Percentiles rank a stretch among this genome's conserved stretches.
Evolutionary conservation across 1,140 invertebrate species (phyloP).

Genomic region (Centruroides sculpturatus): DNA sequence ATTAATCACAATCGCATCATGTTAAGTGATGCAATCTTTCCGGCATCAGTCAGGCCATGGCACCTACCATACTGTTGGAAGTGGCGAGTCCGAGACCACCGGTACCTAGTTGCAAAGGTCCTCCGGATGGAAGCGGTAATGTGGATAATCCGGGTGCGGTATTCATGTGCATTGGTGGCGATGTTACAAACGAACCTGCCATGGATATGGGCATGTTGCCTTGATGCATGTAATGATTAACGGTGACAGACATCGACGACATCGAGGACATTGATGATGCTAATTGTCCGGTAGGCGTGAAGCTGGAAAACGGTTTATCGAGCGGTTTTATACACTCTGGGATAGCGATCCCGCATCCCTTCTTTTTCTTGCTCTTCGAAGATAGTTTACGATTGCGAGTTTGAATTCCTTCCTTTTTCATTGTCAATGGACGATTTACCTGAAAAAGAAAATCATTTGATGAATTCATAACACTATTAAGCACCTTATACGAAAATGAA

Average conservation of each 20-base stretch:
- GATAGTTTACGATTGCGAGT: conserved; percentile 46
- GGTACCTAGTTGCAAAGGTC: conserved; percentile 24
- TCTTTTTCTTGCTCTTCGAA: conserved; percentile 88
- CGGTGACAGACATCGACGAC: conserved; percentile 20
- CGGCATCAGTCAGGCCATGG: conserved; percentile 18
- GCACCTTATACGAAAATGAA: no score
- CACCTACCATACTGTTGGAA: conserved; percentile 27
- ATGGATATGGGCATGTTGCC: conserved; percentile 29
- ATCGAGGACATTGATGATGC: conserved; percentile 28
- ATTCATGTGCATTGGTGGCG: conserved; percentile 26
- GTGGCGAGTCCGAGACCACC: conserved; percentile 27
- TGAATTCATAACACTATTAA: background rate
- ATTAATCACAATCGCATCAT: no score
- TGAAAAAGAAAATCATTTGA: conserved; percentile 32
- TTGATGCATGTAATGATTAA: conserved; percentile 32
- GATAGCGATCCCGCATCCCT: conserved; percentile 42
- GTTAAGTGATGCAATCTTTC: no score
- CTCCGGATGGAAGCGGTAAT: conserved; percentile 24
- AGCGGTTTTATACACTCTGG: conserved; percentile 49
- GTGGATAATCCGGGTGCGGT: conserved; percentile 25
- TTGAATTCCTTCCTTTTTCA: conserved; percentile 40
- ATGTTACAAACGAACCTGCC: conserved; percentile 26
- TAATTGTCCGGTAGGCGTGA: conserved; percentile 21
- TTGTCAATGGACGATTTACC: conserved; percentile 37
- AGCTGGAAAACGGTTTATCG: conserved; percentile 29